These are phyloP conservation scores for Litocranius walleri DNA, from an alignment of 2,113 vertebrate genomes.

Conservation along the genomic window DNA sequence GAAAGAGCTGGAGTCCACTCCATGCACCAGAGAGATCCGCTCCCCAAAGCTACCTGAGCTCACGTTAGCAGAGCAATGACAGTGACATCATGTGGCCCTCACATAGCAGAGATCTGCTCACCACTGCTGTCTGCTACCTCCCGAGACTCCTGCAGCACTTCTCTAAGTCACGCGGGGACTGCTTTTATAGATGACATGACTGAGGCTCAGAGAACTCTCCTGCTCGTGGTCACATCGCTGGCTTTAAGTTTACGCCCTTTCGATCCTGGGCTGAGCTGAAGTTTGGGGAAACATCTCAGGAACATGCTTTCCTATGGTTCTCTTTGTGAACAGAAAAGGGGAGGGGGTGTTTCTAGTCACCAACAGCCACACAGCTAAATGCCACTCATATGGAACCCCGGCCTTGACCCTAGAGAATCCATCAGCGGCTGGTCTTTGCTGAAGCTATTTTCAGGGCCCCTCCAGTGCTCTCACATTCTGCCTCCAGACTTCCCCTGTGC, in stretches of 20 bases:
- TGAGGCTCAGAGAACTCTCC: not conserved
- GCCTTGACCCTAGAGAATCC: not conserved
- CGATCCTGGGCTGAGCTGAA: not conserved
- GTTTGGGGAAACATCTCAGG: not conserved
- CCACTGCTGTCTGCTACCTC: not conserved
- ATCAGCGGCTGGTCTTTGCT: not conserved
- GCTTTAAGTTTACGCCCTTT: not conserved
- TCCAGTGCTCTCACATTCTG: not conserved
- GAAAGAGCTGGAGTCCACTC: not conserved
- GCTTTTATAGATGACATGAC: not conserved
- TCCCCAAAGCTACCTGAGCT: not conserved
- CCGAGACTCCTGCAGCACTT: not conserved
- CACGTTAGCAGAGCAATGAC: not conserved
- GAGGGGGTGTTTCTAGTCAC: not conserved
- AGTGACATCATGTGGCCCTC: not conserved
- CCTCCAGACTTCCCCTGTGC: not conserved
- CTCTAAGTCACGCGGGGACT: not conserved
- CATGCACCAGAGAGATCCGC: not conserved
- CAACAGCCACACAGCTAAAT: not conserved
- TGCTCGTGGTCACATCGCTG: not conserved
- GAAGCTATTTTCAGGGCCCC: not conserved
- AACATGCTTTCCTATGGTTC: not conserved
- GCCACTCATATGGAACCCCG: not conserved
- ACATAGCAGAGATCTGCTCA: not conserved
- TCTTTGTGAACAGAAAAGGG: not conserved